Percentiles rank a stretch among this genome's conserved stretches.
Evolutionary conservation across 2,797 vertebrate species (phyloP).

Genomic region (Agapornis canus): DNA sequence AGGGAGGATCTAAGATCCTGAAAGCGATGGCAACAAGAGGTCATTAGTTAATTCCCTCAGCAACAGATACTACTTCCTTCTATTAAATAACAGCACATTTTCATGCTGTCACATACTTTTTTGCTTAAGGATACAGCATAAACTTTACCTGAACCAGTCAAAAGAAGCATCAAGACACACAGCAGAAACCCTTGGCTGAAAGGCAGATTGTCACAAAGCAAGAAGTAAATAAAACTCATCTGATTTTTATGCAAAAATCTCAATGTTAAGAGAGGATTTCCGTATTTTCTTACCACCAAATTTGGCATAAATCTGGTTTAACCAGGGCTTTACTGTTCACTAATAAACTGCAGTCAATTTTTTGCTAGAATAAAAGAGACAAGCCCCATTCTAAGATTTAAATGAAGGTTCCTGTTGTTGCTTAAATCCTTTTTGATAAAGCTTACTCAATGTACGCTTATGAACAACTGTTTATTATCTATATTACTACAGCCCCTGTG

Average conservation of each 20-base stretch:
- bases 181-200: not conserved
- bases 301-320: not conserved
- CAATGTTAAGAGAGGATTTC: not conserved
- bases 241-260: not conserved
- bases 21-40: constrained; percentile 53
- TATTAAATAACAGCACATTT: constrained; percentile 25
- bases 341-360: not conserved
- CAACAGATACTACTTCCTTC: constrained; percentile 20
- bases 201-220: not conserved
- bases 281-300: not conserved
- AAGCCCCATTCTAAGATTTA: not conserved
- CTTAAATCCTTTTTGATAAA: not conserved
- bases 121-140: not conserved
- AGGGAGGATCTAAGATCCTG: constrained; percentile 61
- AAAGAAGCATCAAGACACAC: not conserved
- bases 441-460: not conserved
- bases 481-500: not conserved
- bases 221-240: not conserved
- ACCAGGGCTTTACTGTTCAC: not conserved
- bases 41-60: constrained; percentile 62
- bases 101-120: not conserved
- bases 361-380: not conserved
- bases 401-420: not conserved
- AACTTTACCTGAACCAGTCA: not conserved
- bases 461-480: not conserved